These are phyloP conservation scores for Theocolax elegans DNA, from an alignment of 1,140 invertebrate genomes.

Conservation along the genomic window DNA sequence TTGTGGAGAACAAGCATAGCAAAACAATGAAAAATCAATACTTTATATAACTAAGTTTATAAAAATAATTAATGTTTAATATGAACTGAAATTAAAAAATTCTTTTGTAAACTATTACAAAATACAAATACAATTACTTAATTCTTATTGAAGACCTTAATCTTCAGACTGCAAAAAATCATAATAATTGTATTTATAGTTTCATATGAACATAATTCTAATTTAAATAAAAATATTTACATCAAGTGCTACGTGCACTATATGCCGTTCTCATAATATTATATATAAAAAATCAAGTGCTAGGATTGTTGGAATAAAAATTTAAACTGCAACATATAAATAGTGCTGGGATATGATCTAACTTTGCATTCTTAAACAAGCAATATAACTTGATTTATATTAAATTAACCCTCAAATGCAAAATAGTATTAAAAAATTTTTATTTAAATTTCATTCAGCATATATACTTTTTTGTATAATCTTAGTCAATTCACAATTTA, in stretches of 20 bases:
- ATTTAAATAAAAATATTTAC: constrained; percentile 42
- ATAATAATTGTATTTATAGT: too few relatives aligned
- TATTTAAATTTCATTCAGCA: too few relatives aligned
- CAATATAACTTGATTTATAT: constrained; percentile 43
- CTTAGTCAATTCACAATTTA: too few relatives aligned
- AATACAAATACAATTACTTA: too few relatives aligned
- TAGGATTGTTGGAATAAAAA: constrained; percentile 20
- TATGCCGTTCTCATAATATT: constrained; percentile 19
- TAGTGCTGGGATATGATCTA: constrained; percentile 49
- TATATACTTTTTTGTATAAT: not conserved
- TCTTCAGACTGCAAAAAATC: too few relatives aligned
- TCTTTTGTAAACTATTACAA: too few relatives aligned
- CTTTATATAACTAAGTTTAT: constrained; percentile 21
- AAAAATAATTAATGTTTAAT: constrained; percentile 26
- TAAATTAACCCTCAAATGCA: constrained; percentile 46
- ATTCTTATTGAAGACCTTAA: too few relatives aligned
- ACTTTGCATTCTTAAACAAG: constrained; percentile 57
- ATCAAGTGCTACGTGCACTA: constrained; percentile 46
- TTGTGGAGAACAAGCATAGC: constrained; percentile 24
- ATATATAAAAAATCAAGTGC: constrained; percentile 32
- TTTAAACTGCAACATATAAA: constrained; percentile 23
- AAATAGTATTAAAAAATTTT: too few relatives aligned
- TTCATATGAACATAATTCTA: too few relatives aligned
- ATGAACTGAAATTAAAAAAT: constrained; percentile 32
- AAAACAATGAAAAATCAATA: constrained; percentile 13